phyloP scores from a whole-genome alignment of 2,113 vertebrate species.

The Talpa occidentalis region DNA sequence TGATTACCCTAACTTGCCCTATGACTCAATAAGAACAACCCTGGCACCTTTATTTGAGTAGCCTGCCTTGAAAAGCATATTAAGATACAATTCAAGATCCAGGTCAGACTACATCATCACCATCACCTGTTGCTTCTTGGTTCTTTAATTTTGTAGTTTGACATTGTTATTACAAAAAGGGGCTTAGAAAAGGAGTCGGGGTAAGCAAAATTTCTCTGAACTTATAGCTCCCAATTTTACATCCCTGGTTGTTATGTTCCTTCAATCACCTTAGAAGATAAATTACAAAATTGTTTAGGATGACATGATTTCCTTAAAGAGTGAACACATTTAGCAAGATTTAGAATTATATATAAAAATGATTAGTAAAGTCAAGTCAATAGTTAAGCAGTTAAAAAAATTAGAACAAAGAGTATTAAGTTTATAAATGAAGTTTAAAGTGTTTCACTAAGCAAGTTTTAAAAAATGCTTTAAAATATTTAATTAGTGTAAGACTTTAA shows the following conservation, averaged over 20 bases:
- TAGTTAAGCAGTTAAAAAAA: not conserved
- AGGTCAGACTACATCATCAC: not conserved
- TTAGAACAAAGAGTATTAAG: slow-evolving; percentile 27
- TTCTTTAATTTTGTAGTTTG: not conserved
- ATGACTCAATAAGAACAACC: slow-evolving; percentile 27
- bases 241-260: not conserved
- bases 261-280: not conserved
- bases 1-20: too few relatives aligned
- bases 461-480: not conserved
- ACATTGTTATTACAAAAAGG: not conserved
- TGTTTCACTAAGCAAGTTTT: not conserved
- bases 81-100: not conserved
- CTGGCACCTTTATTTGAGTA: not conserved
- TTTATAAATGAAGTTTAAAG: slow-evolving; percentile 3
- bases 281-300: not conserved
- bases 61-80: not conserved
- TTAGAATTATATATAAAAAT: slow-evolving; percentile 4
- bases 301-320: not conserved
- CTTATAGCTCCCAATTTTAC: not conserved
- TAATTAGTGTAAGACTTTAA: not conserved
- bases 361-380: not conserved
- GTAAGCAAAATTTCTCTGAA: not conserved
- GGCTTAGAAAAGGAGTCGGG: not conserved
- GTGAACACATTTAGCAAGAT: not conserved
- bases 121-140: not conserved